A percentile compares a stretch with the other conserved stretches of the same genome.
Conservation (phyloP, 1,140 invertebrate species). For the Drosophila subobscura region DNA sequence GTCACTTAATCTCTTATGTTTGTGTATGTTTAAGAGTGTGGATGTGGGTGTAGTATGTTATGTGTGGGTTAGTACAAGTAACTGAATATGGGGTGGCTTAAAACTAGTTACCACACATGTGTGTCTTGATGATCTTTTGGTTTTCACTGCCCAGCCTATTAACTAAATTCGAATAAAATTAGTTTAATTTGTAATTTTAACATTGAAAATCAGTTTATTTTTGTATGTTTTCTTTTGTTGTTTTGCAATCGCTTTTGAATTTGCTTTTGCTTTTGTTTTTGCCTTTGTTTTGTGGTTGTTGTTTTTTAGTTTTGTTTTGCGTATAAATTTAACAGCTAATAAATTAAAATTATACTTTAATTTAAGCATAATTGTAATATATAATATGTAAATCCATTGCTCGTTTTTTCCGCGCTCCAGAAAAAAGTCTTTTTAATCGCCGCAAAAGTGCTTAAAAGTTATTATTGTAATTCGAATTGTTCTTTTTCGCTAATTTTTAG, state of each 20-base stretch:
- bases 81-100: slow-evolving; percentile 50
- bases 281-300: slow-evolving; percentile 42
- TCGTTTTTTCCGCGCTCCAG: slow-evolving; percentile 53
- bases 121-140: slow-evolving; percentile 47
- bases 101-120: slow-evolving; percentile 54
- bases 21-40: slow-evolving; percentile 26
- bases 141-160: slow-evolving; percentile 68
- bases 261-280: slow-evolving; percentile 20
- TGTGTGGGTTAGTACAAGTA: slow-evolving; percentile 32
- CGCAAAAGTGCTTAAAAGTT: slow-evolving; percentile 76
- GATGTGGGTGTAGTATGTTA: slow-evolving; percentile 4
- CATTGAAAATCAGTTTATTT: slow-evolving; percentile 81
- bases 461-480: slow-evolving; percentile 70
- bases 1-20: slow-evolving; percentile 28
- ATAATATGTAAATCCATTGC: slow-evolving; percentile 70
- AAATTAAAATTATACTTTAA: slow-evolving; percentile 79
- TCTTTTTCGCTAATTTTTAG: slow-evolving; percentile 49
- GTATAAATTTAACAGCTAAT: slow-evolving; percentile 82
- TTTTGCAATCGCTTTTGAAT: no score
- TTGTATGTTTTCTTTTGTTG: slow-evolving; percentile 63
- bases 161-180: slow-evolving; percentile 72
- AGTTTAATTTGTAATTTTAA: slow-evolving; percentile 71
- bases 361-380: slow-evolving; percentile 76
- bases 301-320: slow-evolving; percentile 62
- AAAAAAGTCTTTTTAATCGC: slow-evolving; percentile 78